Conservation (phyloP, 2,113 vertebrate genomes). For the Podarcis raffonei region DNA sequence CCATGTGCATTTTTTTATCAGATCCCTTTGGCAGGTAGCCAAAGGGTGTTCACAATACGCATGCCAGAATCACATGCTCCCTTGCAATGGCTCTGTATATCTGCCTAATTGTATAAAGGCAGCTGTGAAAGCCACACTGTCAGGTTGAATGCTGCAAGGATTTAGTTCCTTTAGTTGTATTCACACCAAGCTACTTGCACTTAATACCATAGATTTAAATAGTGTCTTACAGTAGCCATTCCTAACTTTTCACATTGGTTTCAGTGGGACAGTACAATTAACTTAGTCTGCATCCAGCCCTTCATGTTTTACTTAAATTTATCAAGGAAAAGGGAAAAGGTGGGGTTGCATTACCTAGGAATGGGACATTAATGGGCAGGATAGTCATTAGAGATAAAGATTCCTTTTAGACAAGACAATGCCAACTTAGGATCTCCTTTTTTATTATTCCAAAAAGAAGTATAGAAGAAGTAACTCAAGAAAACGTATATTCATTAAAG, state of each 20-base stretch:
- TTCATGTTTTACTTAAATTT: not conserved
- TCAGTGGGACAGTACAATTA: too few relatives aligned
- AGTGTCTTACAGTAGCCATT: too few relatives aligned
- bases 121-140: not conserved
- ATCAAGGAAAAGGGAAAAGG: slow-evolving; percentile 60
- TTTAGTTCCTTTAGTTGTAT: not conserved
- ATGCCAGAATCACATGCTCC: not conserved
- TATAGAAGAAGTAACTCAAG: slow-evolving; percentile 60
- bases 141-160: not conserved
- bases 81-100: not conserved
- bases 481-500: slow-evolving; percentile 62
- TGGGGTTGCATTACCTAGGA: not conserved
- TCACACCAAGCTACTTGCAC: too few relatives aligned
- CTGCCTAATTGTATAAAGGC: not conserved
- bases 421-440: slow-evolving; percentile 65
- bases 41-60: not conserved
- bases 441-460: slow-evolving; percentile 63
- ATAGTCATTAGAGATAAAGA: slow-evolving; percentile 27
- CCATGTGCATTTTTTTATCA: not conserved
- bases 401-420: slow-evolving; percentile 59
- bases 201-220: too few relatives aligned
- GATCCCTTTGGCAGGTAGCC: not conserved
- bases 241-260: too few relatives aligned
- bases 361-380: slow-evolving; percentile 43
- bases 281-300: too few relatives aligned